phyloP scores from a whole-genome alignment of 2,888 invertebrate genomes.

The Hipparchia sbordonii region DNA sequence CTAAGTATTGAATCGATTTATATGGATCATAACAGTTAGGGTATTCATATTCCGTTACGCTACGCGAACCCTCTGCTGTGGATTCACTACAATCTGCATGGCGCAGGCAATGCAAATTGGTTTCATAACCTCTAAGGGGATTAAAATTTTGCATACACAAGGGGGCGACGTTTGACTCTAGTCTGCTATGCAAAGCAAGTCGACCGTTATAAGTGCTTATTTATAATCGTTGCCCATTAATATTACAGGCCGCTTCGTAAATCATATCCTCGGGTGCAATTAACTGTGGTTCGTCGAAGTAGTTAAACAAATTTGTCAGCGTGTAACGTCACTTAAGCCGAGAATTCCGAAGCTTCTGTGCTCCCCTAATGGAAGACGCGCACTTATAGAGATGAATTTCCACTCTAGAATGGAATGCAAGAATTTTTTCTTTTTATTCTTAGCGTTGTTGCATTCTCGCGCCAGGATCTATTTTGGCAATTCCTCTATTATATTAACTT shows the following conservation, averaged over 20 bases:
- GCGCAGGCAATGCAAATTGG: constrained; percentile 36
- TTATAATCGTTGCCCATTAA: constrained; percentile 6
- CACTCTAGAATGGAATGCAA: background rate
- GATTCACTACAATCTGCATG: constrained; percentile 34
- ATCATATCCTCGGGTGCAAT: constrained; percentile 12
- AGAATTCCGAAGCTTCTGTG: background rate
- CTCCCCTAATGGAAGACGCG: background rate
- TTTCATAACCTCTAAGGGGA: constrained; percentile 34
- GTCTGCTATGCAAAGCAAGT: background rate
- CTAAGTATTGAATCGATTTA: constrained; percentile 2
- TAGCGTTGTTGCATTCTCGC: too few relatives aligned
- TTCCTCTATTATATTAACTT: background rate
- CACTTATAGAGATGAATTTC: background rate
- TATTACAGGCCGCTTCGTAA: constrained; percentile 5
- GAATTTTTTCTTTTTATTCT: too few relatives aligned
- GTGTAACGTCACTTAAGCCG: background rate
- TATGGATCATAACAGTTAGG: constrained; percentile 25
- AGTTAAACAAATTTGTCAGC: constrained; percentile 8
- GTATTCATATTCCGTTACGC: constrained; percentile 32
- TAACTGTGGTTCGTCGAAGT: constrained; percentile 10
- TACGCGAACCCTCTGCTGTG: constrained; percentile 25
- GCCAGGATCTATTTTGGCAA: background rate
- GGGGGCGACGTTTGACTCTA: constrained; percentile 14
- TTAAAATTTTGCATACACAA: constrained; percentile 28
- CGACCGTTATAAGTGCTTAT: constrained; percentile 9